These are phyloP conservation scores for Apamea sordens DNA, from an alignment of 2,888 invertebrate species.

Conservation along the genomic window DNA sequence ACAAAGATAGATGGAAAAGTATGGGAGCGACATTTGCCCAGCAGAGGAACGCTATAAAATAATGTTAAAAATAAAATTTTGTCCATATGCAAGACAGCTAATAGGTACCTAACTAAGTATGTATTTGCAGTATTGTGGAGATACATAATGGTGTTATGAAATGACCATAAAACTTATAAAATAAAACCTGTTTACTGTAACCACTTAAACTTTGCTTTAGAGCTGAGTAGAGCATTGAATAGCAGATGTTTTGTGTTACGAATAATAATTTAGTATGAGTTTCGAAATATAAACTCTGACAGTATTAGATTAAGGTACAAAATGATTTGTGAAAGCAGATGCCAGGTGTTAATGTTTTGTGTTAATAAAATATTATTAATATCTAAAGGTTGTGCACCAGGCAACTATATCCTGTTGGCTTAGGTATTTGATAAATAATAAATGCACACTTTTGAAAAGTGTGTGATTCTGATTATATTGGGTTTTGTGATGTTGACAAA, in stretches of 20 bases:
- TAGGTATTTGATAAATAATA: background rate
- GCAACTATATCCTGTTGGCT: background rate
- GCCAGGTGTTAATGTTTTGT: background rate
- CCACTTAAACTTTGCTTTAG: background rate
- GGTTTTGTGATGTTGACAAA: background rate
- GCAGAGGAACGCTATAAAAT: background rate
- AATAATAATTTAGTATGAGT: background rate
- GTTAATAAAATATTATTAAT: background rate
- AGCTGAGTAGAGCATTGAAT: background rate
- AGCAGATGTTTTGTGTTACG: constrained; percentile 24
- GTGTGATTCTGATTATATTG: background rate
- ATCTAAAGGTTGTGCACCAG: background rate
- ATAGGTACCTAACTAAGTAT: background rate
- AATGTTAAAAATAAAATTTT: background rate
- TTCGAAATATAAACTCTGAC: background rate
- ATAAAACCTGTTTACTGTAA: background rate
- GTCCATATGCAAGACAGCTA: background rate
- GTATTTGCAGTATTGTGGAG: background rate
- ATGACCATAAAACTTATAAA: background rate
- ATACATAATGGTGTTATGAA: background rate
- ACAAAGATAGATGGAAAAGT: background rate
- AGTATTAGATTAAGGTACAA: background rate
- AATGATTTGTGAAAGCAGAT: constrained; percentile 5
- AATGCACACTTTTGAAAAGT: background rate
- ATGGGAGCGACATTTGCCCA: background rate